These are phyloP conservation scores for Helleia helle DNA, from an alignment of 2,888 invertebrate genomes.

Conservation along the genomic window DNA sequence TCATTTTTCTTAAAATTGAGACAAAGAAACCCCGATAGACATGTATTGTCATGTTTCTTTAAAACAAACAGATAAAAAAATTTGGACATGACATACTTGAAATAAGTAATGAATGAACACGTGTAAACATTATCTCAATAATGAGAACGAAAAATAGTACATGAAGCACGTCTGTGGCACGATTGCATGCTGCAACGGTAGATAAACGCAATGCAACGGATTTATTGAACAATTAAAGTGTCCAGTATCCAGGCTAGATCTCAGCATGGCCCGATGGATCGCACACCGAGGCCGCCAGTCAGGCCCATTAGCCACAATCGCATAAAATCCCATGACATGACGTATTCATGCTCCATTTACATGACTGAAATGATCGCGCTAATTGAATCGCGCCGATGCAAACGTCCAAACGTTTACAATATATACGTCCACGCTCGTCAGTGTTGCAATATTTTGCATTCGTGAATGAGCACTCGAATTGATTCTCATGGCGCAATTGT, in stretches of 20 bases:
- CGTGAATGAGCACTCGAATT: too few species aligned
- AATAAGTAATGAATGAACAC: not conserved
- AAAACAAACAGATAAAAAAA: not conserved
- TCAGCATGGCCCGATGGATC: conserved; percentile 43
- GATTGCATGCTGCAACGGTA: too few species aligned
- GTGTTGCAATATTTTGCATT: conserved; percentile 11
- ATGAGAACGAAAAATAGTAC: not conserved
- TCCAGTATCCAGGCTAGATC: conserved; percentile 41
- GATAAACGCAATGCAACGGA: conserved; percentile 38
- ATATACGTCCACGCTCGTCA: conserved; percentile 36
- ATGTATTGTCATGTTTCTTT: not conserved
- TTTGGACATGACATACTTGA: conserved; percentile 5
- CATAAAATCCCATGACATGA: conserved; percentile 54
- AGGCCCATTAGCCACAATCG: conserved; percentile 42
- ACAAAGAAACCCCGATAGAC: not conserved
- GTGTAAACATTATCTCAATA: conserved; percentile 2
- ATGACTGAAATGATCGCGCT: conserved; percentile 50
- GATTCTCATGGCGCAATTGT: not conserved
- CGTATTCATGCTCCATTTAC: conserved; percentile 61
- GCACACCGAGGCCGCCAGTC: conserved; percentile 30
- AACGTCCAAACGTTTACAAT: conserved; percentile 37
- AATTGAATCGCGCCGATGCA: conserved; percentile 49
- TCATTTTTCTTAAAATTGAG: too few species aligned
- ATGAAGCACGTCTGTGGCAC: conserved; percentile 7
- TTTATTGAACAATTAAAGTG: conserved; percentile 41